These are phyloP conservation scores for Cantharis lateralis DNA, from an alignment of 2,888 invertebrate species.

Conservation along the genomic window DNA sequence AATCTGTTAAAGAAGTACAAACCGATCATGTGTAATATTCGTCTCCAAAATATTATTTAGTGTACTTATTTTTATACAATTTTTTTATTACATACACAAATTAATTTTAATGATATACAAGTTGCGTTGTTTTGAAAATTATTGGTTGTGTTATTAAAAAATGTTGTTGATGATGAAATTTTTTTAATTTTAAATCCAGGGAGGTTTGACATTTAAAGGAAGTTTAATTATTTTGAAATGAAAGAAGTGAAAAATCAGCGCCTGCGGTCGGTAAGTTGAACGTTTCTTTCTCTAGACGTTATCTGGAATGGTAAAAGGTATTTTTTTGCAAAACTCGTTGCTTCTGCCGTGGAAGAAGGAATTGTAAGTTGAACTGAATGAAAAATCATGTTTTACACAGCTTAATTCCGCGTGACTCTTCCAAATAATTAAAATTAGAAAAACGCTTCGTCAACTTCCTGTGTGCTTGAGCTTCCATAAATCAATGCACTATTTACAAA, in stretches of 20 bases:
- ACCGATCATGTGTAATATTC: background rate
- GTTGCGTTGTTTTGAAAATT: background rate
- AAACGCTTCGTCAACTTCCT: background rate
- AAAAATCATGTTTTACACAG: too few species aligned
- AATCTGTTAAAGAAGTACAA: constrained; percentile 48
- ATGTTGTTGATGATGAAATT: background rate
- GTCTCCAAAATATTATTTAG: background rate
- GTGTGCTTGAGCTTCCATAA: background rate
- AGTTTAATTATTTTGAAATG: background rate
- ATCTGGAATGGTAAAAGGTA: too few species aligned
- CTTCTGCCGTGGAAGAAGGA: background rate
- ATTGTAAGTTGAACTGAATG: background rate
- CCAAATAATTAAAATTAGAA: background rate
- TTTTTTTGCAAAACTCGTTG: too few species aligned
- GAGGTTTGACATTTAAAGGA: background rate
- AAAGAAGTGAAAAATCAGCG: too few species aligned
- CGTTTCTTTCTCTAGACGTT: background rate
- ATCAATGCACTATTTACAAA: background rate
- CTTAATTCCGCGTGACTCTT: background rate
- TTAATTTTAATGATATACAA: background rate
- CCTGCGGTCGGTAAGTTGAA: background rate
- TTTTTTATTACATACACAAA: background rate
- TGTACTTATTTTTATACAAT: background rate
- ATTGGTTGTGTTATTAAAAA: background rate
- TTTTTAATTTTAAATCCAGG: background rate